Evolutionary conservation across 53 echinoderm and acorn worm genomes (phyloP).

Genomic region (Patiria pectinifera): DNA sequence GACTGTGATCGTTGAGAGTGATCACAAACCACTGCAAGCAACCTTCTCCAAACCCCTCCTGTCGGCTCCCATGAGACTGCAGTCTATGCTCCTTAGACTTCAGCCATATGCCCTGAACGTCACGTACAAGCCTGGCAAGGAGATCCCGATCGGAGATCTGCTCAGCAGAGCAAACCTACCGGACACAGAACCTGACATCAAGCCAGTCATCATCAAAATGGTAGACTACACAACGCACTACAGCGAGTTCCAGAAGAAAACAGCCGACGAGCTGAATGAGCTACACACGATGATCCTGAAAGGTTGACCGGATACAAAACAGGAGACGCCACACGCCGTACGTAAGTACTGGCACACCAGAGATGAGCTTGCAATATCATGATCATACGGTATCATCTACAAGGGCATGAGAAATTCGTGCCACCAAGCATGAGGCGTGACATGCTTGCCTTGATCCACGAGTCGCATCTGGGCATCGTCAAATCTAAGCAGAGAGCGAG

Average conservation of each 20-base stretch:
- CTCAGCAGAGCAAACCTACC: constrained; percentile 52
- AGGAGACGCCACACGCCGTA: constrained; percentile 64
- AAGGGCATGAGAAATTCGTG: not conserved
- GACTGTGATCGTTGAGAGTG: constrained; percentile 34
- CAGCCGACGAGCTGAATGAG: constrained; percentile 1
- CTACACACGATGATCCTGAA: constrained; percentile 67
- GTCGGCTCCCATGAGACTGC: constrained; percentile 48
- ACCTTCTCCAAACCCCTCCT: constrained; percentile 31
- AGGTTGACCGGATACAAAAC: constrained; percentile 75
- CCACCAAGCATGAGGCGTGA: not conserved
- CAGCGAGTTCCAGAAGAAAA: constrained; percentile 57
- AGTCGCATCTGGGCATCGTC: constrained; percentile 59
- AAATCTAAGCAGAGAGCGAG: constrained; percentile 68
- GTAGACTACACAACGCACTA: constrained; percentile 54
- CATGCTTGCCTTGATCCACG: constrained; percentile 60
- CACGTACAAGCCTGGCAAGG: constrained; percentile 38
- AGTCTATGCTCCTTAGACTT: constrained; percentile 38
- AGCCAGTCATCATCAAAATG: constrained; percentile 61
- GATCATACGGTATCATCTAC: constrained; percentile 58
- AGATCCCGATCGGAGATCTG: constrained; percentile 30
- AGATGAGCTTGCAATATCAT: constrained; percentile 67
- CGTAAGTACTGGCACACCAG: not conserved
- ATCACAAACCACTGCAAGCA: constrained; percentile 70
- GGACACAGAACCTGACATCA: constrained; percentile 25
- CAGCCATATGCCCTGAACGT: constrained; percentile 53